Percentiles rank a stretch among this genome's conserved stretches.
phyloP scores from a whole-genome alignment of 2,888 invertebrate genomes.

The Drymonia ruficornis region DNA sequence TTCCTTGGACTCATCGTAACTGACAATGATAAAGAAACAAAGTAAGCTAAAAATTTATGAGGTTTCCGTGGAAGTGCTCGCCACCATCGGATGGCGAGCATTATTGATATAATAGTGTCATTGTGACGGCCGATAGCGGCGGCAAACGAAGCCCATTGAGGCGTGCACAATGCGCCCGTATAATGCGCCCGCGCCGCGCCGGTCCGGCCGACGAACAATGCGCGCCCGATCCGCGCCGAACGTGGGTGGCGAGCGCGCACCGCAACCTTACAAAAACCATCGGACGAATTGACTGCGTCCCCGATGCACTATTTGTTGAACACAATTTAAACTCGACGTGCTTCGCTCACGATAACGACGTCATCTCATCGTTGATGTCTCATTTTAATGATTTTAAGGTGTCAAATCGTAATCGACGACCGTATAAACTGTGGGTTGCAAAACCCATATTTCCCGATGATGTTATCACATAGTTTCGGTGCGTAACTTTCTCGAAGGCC shows the following conservation, averaged over 20 bases:
- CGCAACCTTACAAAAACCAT: constrained; percentile 65
- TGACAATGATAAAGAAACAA: constrained; percentile 57
- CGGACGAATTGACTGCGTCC: constrained; percentile 50
- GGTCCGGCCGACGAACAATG: constrained; percentile 71
- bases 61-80: constrained; percentile 66
- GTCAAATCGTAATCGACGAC: constrained; percentile 37
- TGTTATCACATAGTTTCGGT: constrained; percentile 52
- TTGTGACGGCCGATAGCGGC: constrained; percentile 74
- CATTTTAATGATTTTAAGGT: constrained; percentile 9
- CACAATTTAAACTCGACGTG: constrained; percentile 25
- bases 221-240: constrained; percentile 64
- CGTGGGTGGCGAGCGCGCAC: constrained; percentile 73
- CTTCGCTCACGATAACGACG: constrained; percentile 24
- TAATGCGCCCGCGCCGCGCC: constrained; percentile 69
- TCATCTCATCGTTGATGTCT: neutral
- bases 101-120: constrained; percentile 81
- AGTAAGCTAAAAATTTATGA: constrained; percentile 68
- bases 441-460: constrained; percentile 55
- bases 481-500: constrained; percentile 62
- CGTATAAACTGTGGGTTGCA: constrained; percentile 49
- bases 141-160: constrained; percentile 80
- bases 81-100: constrained; percentile 63
- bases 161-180: constrained; percentile 81
- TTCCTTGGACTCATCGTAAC: constrained; percentile 32
- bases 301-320: constrained; percentile 37